phyloP scores from a whole-genome alignment of 2,113 vertebrate species.

The Azemiops feae region DNA sequence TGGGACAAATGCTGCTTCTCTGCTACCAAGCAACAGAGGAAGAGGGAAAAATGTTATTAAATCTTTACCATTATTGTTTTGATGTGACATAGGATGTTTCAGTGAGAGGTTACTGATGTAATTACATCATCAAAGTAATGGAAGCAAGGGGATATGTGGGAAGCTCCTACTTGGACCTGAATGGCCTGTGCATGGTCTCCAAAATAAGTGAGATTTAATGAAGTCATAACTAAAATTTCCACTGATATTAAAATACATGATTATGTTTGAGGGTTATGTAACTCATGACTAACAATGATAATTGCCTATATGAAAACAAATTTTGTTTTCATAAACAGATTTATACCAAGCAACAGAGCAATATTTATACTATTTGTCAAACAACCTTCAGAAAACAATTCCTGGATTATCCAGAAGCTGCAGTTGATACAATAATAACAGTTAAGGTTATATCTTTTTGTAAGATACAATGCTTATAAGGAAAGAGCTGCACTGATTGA shows the following conservation, averaged over 20 bases:
- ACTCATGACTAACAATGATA: neutral
- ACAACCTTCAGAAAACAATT: neutral
- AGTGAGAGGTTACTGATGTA: neutral
- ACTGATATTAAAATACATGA: neutral
- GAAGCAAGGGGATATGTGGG: neutral
- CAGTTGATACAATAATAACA: neutral
- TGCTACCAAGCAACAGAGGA: neutral
- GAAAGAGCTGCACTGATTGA: neutral
- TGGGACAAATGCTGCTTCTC: neutral
- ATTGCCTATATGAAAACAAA: neutral
- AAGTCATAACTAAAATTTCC: neutral
- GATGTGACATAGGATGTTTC: neutral
- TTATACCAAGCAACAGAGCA: neutral
- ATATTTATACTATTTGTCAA: neutral
- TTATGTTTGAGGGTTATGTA: neutral
- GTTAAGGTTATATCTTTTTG: neutral
- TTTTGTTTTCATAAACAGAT: constrained; percentile 1
- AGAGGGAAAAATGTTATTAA: neutral
- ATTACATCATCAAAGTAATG: neutral
- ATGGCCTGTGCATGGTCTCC: neutral
- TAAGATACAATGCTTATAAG: neutral
- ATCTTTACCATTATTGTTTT: neutral
- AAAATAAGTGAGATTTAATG: neutral
- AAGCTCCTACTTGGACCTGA: neutral
- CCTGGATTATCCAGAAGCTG: neutral